Base-by-base conservation (phyloP, 2,113 vertebrate species). In the Xyliphius kryptos region DNA sequence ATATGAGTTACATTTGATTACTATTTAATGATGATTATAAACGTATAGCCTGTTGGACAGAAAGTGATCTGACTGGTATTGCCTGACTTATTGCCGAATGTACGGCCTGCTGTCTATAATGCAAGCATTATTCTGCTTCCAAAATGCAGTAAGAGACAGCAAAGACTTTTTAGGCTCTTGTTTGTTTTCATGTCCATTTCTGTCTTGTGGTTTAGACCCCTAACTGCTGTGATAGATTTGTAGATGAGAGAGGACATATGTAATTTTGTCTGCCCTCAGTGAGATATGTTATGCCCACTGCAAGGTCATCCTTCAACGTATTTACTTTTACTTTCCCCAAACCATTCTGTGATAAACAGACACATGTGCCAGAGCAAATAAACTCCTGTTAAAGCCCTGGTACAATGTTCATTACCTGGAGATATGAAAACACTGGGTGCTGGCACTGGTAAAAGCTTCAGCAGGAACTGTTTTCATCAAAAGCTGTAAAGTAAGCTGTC, bases 51-150 rank as follows among this genome's bases (percentile, higher is more conserved):
- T 63, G 52, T 26, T 47, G 41, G 66, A 63, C 61, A 44, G 16
- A 46, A 17, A 32, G 2, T 49, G 16, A 56, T 66, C 50, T 56
- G 41, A 19, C 10, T 13, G 14, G 41, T 41, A 44, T 32, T 54
- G 20, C 44, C 66, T 70, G 56, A 70, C 56, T 57, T 73, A 70
- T 70, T 56, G 20, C 14, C 19, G 52, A 50, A 70, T 53, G 67
- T 63, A 67, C 43, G 6, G 15, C 56, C 51, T 63, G 49, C 54
- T 53, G 49, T 72, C 59, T 49, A 47, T 54, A 57, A 60, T 44
- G 17, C 38, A 63, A 60, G 36, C n/a, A 17, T 55, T 53, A 26
- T 38, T 64, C 48, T 44, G 41, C 48, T 56, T 40, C 22, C 53
- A 36, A 46, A 61, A 20, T 48, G 41, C 61, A 36, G 32, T 13